Base-by-base conservation (phyloP, 2,113 vertebrate genomes). In the Dipodomys ordii region DNA sequence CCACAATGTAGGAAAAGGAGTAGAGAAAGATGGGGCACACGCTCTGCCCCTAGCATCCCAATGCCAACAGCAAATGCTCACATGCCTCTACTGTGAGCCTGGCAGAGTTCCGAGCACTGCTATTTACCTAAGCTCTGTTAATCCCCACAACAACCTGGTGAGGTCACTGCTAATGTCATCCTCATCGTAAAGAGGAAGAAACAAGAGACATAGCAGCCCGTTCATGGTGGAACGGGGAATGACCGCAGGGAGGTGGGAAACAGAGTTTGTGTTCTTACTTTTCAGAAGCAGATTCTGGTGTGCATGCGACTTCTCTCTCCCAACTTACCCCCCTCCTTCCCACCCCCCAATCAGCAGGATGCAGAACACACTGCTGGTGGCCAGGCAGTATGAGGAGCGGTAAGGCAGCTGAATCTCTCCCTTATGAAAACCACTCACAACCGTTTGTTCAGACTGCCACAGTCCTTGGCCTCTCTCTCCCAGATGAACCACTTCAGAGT, bases 81-180 rank as follows among this genome's bases (percentile, higher is more conserved):
- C 0, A 12, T 3, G 13, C 44, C 11, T 25, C 16, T 28, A 3
- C 35, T 22, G 0, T 0, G 30, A 1, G 30, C 74, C 39, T 15
- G 27, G 32, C 46, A 9, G 60, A 2, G 18, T 6, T 27, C 67
- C 4, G 16, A 74, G 73, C 35, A 39, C 22, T 20, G 32, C 16
- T 2, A 27, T 73, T 80, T 77, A 35, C 2, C 9, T 10, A 53
- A 72, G n/a, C 74, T 68, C 53, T 2, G 65, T 53, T 92, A 68
- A 64, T 67, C 65, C 87, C 78, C 65, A 46, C 71, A 16, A 10
- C 39, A 82, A 49, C 57, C 46, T n/a, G 23, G 4, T 13, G 39
- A 73, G 76, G 30, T 23, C 13, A 53, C 30, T 80, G 64, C 64
- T 82, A 35, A 27, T 23, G 28, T 44, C 60, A 65, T n/a, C 19